phyloP scores from a whole-genome alignment of 2,888 invertebrate species.

The Apotomis turbidana region DNA sequence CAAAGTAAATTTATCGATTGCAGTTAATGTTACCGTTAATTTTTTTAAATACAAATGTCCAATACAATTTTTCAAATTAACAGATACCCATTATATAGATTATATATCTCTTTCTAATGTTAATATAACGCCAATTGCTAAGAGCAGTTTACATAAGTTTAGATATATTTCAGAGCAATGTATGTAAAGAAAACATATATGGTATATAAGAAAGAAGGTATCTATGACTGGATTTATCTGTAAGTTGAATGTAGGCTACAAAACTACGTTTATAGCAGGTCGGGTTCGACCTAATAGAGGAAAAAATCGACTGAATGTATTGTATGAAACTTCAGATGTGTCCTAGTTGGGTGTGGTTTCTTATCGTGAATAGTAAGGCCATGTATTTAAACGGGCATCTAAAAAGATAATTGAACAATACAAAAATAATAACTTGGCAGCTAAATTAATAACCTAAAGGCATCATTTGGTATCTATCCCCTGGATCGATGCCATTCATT shows the following conservation, averaged over 20 bases:
- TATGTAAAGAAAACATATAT: constrained; percentile 51
- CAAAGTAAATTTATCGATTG: background rate
- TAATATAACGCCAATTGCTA: constrained; percentile 57
- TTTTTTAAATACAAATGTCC: constrained; percentile 18
- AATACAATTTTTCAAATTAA: constrained; percentile 11
- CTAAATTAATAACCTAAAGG: too few species aligned
- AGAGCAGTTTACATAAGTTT: constrained; percentile 51
- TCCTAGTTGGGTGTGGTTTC: constrained; percentile 37
- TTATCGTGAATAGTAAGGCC: constrained; percentile 38
- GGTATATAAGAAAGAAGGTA: constrained; percentile 57
- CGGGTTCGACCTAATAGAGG: constrained; percentile 21
- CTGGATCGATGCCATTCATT: too few species aligned
- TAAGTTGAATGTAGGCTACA: constrained; percentile 50
- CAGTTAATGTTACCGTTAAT: constrained; percentile 15
- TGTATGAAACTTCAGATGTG: constrained; percentile 39
- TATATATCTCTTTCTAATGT: constrained; percentile 41
- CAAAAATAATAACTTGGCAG: too few species aligned
- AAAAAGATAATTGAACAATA: too few species aligned
- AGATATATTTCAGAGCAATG: constrained; percentile 46
- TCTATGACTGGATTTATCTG: constrained; percentile 59
- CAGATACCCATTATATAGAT: constrained; percentile 31
- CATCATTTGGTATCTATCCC: too few species aligned
- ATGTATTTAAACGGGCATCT: too few species aligned
- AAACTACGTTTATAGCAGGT: constrained; percentile 14
- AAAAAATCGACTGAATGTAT: constrained; percentile 40